Conservation (phyloP, 2,797 vertebrate genomes). For the Cryptoblepharus egeriae region DNA sequence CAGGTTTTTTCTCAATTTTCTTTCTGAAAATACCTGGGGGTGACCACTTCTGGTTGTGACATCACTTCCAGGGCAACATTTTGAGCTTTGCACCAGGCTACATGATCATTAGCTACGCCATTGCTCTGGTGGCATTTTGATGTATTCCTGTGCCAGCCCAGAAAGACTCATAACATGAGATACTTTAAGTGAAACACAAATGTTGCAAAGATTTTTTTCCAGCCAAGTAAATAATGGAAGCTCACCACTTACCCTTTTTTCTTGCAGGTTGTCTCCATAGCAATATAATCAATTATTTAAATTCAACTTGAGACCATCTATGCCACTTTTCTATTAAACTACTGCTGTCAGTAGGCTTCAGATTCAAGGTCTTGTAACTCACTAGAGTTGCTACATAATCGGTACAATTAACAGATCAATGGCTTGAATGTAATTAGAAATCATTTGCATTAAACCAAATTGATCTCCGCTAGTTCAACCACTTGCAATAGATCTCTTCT, state of each 20-base stretch:
- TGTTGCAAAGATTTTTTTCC: background rate
- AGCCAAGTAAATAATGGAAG: constrained; percentile 14
- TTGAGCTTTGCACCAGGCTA: no score
- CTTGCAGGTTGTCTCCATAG: constrained; percentile 22
- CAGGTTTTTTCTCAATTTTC: no score
- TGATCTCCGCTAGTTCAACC: constrained; percentile 8
- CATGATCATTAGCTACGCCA: no score
- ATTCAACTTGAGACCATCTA: constrained; percentile 3
- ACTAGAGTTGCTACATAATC: constrained; percentile 18
- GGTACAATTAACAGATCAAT: constrained; percentile 29
- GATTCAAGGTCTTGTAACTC: constrained; percentile 22
- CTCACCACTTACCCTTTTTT: constrained; percentile 29
- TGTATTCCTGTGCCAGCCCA: background rate
- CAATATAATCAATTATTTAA: constrained; percentile 5
- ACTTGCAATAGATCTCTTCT: background rate
- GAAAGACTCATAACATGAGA: background rate
- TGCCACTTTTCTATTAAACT: constrained; percentile 19
- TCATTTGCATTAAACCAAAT: constrained; percentile 34
- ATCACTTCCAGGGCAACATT: no score
- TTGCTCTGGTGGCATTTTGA: background rate
- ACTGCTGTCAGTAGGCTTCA: constrained; percentile 15
- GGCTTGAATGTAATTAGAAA: constrained; percentile 27
- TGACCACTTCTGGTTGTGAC: no score
- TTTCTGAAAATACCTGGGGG: no score
- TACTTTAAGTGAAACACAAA: constrained; percentile 27